phyloP scores from a whole-genome alignment of 2,888 invertebrate species.

The Eupelmus urozonus region DNA sequence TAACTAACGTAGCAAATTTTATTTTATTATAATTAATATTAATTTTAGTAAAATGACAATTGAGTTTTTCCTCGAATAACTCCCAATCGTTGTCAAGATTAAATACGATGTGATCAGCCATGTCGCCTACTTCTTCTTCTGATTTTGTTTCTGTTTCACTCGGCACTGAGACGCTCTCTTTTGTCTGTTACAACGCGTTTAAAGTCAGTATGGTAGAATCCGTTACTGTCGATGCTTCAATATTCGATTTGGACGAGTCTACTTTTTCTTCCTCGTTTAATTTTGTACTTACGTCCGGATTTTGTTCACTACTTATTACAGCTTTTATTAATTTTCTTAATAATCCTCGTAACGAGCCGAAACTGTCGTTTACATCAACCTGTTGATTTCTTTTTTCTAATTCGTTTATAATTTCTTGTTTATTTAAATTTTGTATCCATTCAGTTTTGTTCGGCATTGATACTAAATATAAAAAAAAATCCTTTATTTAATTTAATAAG shows the following conservation, averaged over 20 bases:
- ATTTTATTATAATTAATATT: constrained; percentile 53
- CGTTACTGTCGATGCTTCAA: neutral
- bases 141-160: neutral
- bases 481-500: no score
- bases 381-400: neutral
- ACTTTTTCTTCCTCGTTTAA: neutral
- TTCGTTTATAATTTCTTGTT: constrained; percentile 2
- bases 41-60: constrained; percentile 60
- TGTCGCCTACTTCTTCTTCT: constrained; percentile 3
- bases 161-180: neutral
- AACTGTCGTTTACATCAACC: neutral
- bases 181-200: neutral
- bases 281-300: neutral
- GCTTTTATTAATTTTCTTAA: constrained; percentile 7
- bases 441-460: no score
- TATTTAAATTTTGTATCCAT: neutral
- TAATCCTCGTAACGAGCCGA: neutral
- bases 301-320: neutral
- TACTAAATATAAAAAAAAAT: no score
- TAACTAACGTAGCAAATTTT: constrained; percentile 53
- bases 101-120: constrained; percentile 30
- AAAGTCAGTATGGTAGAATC: neutral
- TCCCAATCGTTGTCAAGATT: constrained; percentile 54
- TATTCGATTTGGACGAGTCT: neutral
- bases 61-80: constrained; percentile 53